Percentiles rank a stretch among this genome's conserved stretches.
These are phyloP conservation scores for Sapajus apella DNA, from an alignment of 2,113 vertebrate species.

Conservation along the genomic window DNA sequence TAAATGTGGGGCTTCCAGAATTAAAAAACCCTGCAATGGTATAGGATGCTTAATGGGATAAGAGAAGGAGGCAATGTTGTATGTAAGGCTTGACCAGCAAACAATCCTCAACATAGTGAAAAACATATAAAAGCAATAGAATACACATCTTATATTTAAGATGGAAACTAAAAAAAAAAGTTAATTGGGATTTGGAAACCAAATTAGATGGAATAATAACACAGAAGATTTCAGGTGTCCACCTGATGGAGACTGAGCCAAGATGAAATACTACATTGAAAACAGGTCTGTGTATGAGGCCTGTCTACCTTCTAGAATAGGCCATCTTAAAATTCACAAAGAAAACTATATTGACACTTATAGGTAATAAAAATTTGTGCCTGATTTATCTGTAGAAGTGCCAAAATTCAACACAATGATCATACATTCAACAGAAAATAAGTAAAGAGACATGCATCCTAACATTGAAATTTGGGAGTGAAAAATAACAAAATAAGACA, in stretches of 20 bases:
- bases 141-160: background rate
- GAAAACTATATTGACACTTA: constrained; percentile 20
- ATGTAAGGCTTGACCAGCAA: background rate
- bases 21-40: constrained; percentile 4
- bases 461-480: background rate
- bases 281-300: background rate
- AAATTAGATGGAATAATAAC: background rate
- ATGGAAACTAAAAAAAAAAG: background rate
- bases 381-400: background rate
- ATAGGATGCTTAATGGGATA: constrained; percentile 4
- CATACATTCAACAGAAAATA: constrained; percentile 5
- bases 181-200: background rate
- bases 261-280: constrained; percentile 4
- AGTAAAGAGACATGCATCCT: background rate
- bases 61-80: background rate
- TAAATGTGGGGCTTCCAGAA: background rate
- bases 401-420: background rate
- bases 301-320: background rate
- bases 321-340: background rate
- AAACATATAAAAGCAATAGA: constrained; percentile 38
- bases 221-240: background rate
- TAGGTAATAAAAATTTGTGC: background rate
- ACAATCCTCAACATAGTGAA: background rate
- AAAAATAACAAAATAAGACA: constrained; percentile 12
- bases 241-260: background rate